These are phyloP conservation scores for Drosophila fulvimacula DNA, from an alignment of 2,888 invertebrate species.

Conservation along the genomic window DNA sequence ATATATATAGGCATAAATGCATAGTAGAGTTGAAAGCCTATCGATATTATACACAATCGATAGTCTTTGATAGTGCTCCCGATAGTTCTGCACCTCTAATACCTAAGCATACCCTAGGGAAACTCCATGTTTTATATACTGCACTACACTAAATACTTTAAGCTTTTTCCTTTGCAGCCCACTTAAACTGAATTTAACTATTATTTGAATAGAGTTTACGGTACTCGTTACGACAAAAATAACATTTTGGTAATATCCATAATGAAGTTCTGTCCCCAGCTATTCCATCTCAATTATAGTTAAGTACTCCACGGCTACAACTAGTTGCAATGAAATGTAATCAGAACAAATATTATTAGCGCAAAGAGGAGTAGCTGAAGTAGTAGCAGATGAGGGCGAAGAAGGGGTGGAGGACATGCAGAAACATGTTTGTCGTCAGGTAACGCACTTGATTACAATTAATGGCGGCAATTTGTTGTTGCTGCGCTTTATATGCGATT, in stretches of 20 bases:
- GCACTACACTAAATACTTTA: neutral
- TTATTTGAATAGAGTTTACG: neutral
- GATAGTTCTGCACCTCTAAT: too few relatives aligned
- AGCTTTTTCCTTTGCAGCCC: neutral
- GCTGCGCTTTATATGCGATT: slow-evolving; percentile 47
- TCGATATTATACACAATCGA: too few relatives aligned
- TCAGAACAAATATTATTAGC: slow-evolving; percentile 25
- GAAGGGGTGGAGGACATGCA: slow-evolving; percentile 20
- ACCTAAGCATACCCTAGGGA: too few relatives aligned
- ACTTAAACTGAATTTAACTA: neutral
- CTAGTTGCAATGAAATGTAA: slow-evolving; percentile 17
- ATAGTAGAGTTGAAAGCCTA: too few relatives aligned
- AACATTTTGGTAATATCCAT: neutral
- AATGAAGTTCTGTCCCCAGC: neutral
- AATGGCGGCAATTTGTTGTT: slow-evolving; percentile 77
- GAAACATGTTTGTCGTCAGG: slow-evolving; percentile 34
- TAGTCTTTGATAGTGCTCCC: too few relatives aligned
- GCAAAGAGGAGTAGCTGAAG: neutral
- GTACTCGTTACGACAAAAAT: neutral
- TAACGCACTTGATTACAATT: slow-evolving; percentile 73
- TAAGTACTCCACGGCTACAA: neutral
- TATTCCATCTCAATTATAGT: slow-evolving; percentile 6
- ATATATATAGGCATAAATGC: neutral
- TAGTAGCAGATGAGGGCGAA: neutral
- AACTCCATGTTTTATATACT: neutral